These are phyloP conservation scores for Dolichallabes microphthalmus DNA, from an alignment of 2,113 vertebrate species.

Conservation along the genomic window DNA sequence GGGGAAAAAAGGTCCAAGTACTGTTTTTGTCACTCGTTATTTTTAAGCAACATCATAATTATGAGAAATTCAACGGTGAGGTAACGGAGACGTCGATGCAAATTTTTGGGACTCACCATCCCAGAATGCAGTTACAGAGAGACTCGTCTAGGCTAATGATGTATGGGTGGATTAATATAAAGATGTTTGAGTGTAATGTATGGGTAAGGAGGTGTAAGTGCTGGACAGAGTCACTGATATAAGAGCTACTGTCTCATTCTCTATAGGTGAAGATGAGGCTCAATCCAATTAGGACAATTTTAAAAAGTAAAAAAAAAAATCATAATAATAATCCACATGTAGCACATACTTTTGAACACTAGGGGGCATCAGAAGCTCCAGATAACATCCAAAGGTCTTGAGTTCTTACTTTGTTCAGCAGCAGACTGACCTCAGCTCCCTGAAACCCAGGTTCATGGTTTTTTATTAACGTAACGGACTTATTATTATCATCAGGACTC, in stretches of 20 bases:
- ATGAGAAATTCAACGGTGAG: neutral
- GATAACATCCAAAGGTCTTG: neutral
- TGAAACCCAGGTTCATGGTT: neutral
- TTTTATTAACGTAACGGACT: constrained; percentile 19
- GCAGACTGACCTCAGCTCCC: neutral
- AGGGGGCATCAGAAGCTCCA: constrained; percentile 57
- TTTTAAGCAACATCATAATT: neutral
- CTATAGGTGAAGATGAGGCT: neutral
- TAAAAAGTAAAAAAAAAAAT: too few relatives aligned
- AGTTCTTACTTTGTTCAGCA: constrained; percentile 1
- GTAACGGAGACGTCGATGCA: neutral
- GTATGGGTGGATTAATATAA: neutral
- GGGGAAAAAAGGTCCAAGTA: neutral
- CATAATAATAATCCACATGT: too few relatives aligned
- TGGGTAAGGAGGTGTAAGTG: neutral
- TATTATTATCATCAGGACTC: constrained; percentile 31
- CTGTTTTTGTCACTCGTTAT: neutral
- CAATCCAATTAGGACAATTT: neutral
- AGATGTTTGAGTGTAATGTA: neutral
- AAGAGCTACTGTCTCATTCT: neutral
- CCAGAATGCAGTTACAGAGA: neutral
- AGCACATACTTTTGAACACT: constrained; percentile 46
- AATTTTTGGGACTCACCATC: neutral
- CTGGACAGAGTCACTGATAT: neutral
- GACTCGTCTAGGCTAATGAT: neutral